These are phyloP conservation scores for Larimichthys polyactis DNA, from an alignment of 2,113 vertebrate species.

Conservation along the genomic window DNA sequence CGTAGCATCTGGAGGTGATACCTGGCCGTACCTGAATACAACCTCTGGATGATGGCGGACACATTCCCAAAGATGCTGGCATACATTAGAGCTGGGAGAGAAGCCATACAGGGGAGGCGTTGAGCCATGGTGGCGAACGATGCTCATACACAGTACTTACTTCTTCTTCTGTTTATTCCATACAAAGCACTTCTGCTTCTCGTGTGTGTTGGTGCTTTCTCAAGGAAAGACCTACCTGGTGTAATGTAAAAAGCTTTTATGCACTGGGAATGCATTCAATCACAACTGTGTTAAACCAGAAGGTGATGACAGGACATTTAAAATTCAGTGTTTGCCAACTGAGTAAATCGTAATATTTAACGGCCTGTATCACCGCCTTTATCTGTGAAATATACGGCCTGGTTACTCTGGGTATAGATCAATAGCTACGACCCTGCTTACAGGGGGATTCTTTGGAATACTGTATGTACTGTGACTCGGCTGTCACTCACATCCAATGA, in stretches of 20 bases:
- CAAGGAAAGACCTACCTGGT: background rate
- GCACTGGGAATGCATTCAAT: background rate
- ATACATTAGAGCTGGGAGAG: conserved; percentile 93
- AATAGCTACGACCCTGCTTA: background rate
- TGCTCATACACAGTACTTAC: background rate
- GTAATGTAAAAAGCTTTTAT: background rate
- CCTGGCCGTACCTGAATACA: conserved; percentile 96
- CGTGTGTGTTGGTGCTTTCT: background rate
- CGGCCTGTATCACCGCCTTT: background rate
- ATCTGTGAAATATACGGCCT: background rate
- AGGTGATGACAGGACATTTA: background rate
- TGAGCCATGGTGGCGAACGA: background rate
- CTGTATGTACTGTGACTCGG: conserved; percentile 1
- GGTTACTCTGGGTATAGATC: background rate
- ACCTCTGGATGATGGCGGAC: conserved; percentile 98
- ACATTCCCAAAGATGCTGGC: conserved; percentile 99
- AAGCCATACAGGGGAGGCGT: conserved; percentile 6
- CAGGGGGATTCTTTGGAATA: background rate
- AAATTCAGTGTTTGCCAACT: background rate
- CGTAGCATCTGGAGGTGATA: conserved; percentile 99
- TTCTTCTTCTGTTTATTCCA: background rate
- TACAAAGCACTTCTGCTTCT: background rate
- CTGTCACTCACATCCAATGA: conserved; percentile 96
- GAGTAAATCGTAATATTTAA: background rate
- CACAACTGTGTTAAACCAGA: background rate